These are phyloP conservation scores for Centropus unirufus DNA, from an alignment of 2,113 vertebrate species.

Conservation along the genomic window DNA sequence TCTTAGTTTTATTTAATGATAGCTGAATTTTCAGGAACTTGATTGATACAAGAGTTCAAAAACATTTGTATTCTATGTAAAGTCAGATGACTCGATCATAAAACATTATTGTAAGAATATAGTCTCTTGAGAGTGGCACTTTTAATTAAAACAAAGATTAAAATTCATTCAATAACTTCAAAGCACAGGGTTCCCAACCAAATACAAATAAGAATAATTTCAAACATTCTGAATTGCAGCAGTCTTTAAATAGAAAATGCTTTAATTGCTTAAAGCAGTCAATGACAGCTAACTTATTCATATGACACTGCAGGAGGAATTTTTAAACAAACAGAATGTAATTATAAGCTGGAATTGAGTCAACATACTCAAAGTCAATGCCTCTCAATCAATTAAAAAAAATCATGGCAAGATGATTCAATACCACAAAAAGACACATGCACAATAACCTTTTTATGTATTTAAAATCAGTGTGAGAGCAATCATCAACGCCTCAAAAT, in stretches of 20 bases:
- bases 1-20: neutral
- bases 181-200: neutral
- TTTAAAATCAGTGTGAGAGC: neutral
- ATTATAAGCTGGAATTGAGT: conserved; percentile 6
- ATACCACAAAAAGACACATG: neutral
- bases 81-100: neutral
- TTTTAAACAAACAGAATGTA: conserved; percentile 15
- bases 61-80: neutral
- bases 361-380: neutral
- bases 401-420: neutral
- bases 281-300: neutral
- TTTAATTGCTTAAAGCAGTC: neutral
- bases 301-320: neutral
- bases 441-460: neutral
- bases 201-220: neutral
- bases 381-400: neutral
- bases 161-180: neutral
- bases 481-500: neutral
- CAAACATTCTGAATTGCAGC: neutral
- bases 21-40: neutral
- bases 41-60: neutral
- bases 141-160: neutral
- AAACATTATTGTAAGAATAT: neutral
- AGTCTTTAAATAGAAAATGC: neutral
- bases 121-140: neutral